Base-by-base conservation (phyloP, 2,797 vertebrate species). In the Spatula versicolor region DNA sequence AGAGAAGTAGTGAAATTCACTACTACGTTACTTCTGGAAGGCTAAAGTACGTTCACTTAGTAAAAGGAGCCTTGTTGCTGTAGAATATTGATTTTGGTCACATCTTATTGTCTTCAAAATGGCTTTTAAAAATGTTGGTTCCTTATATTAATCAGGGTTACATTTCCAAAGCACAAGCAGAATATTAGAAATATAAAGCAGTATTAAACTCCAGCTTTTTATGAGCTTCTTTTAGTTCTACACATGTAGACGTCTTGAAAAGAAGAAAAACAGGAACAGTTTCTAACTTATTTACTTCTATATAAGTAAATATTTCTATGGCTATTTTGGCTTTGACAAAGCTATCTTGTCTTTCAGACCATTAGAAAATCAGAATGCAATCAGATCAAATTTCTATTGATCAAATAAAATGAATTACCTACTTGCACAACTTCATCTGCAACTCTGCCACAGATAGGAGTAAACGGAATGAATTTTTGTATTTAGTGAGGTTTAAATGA, bases 401-500 rank as follows among this genome's bases (percentile, higher is more conserved):
- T 75, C 43, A 78, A 95, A 79, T 56, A 86, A 83, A 95, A 96
- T 18, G 9, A 92, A 90, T 93, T 71, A 92, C 76, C 63, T 75
- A 86, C 81, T 95, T 95, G 96, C 48, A 66, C 11, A 90, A 80
- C 28, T 75, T 79, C 1, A 4, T 90, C 72, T 93, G 64, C 72
- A 94, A 93, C 43, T 76, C 48, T 78, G 74, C 50, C 54, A 81
- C 13, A 62, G 41, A 94, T 96, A 88, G 45, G 26, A 90, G 56
- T 31, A 86, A 73, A 95, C 89, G 54, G 76, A 93, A 97, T 31
- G 2, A 86, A 90, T 95, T 93, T 94, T 75, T 90, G 28, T 85
- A 86, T 28, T 89, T 95, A 96, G 87, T 64, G 73, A 88, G 89
- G 82, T 95, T 83, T 93, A 96, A 96, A 86, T 91, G 89, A 93